Conservation (phyloP, 2,888 invertebrate genomes). For the Rhagonycha fulva region DNA sequence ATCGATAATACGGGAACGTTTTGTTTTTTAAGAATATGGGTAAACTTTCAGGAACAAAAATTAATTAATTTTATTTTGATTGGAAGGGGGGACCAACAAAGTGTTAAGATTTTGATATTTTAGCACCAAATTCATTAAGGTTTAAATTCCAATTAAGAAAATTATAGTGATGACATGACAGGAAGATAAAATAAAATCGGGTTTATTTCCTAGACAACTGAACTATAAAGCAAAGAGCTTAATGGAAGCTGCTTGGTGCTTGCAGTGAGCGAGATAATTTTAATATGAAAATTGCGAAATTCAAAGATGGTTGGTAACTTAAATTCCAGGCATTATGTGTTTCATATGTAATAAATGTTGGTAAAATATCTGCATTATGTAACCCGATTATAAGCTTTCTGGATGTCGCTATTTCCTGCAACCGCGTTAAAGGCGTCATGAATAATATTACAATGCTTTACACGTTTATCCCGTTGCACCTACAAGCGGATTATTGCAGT, state of each 20-base stretch:
- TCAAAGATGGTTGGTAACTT: background rate
- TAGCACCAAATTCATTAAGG: too few species aligned
- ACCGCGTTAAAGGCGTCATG: conserved; percentile 29
- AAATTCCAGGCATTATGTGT: conserved; percentile 2
- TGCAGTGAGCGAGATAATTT: background rate
- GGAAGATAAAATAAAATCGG: background rate
- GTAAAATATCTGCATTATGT: conserved; percentile 4
- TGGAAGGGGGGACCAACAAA: too few species aligned
- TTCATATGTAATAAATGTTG: conserved; percentile 3
- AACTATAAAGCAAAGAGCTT: background rate
- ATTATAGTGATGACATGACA: background rate
- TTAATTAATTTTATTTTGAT: background rate
- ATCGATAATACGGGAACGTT: background rate
- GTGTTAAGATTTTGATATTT: too few species aligned
- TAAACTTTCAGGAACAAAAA: background rate
- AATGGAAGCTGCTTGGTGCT: background rate
- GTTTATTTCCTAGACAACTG: background rate
- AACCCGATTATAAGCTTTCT: conserved; percentile 3
- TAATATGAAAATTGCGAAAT: background rate
- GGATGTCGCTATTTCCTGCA: conserved; percentile 6
- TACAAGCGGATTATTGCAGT: conserved; percentile 20
- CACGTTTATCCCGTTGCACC: conserved; percentile 31
- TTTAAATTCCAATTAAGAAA: background rate
- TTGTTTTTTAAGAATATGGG: background rate
- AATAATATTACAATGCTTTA: conserved; percentile 34